These are phyloP conservation scores for Schizopygopsis pylzovi DNA, from an alignment of 2,797 vertebrate species.

Conservation along the genomic window DNA sequence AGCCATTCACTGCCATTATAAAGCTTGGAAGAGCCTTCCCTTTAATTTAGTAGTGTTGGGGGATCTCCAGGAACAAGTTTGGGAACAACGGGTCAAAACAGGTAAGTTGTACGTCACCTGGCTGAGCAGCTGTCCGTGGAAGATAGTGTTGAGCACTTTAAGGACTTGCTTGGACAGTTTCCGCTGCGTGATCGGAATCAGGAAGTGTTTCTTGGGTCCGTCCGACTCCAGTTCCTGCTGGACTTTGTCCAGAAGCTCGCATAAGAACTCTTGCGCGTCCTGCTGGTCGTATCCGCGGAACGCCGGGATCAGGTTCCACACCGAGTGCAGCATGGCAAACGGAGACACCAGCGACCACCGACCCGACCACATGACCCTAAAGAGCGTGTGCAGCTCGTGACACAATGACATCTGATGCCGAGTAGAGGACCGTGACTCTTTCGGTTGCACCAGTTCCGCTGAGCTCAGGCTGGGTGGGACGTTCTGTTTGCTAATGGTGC, in stretches of 20 bases:
- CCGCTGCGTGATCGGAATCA: conserved; percentile 96
- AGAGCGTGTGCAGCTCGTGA: conserved; percentile 97
- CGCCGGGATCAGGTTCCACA: conserved; percentile 97
- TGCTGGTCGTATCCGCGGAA: conserved; percentile 98
- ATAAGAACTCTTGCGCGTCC: conserved; percentile 98
- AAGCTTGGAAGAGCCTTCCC: neutral
- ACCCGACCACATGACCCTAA: conserved; percentile 99
- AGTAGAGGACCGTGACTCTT: conserved; percentile 88
- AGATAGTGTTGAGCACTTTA: conserved; percentile 99
- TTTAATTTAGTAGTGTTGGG: neutral
- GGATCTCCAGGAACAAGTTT: neutral
- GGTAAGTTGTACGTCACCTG: conserved; percentile 81
- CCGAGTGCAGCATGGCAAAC: conserved; percentile 98
- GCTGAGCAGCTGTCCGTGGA: conserved; percentile 97
- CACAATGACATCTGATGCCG: conserved; percentile 97
- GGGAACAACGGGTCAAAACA: neutral
- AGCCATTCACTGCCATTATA: too few species aligned
- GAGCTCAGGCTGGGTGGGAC: conserved; percentile 78
- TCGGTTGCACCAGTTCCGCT: conserved; percentile 90
- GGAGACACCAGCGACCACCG: conserved; percentile 97
- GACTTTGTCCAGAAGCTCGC: conserved; percentile 96
- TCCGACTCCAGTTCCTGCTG: conserved; percentile 98
- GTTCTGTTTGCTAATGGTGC: conserved; percentile 74
- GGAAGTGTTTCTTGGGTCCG: conserved; percentile 89
- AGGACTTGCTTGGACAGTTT: conserved; percentile 98